Conservation (phyloP, 2,888 invertebrate species). For the Lordiphosa fenestrarum region DNA sequence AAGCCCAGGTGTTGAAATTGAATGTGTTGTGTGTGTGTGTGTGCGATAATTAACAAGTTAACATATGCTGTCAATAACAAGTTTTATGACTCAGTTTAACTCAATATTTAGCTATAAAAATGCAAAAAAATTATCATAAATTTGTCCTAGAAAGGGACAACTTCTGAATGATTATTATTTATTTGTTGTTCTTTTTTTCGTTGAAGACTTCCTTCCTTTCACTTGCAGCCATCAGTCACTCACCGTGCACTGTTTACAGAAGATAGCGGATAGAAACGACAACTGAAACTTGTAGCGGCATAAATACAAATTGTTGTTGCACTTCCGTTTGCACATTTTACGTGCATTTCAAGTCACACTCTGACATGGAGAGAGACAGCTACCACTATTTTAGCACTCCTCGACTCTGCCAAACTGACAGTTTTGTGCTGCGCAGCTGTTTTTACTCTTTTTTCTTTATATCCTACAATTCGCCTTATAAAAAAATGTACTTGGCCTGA, state of each 20-base stretch:
- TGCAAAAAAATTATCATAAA: too few species aligned
- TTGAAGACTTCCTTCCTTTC: conserved; percentile 5
- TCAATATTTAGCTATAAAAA: too few species aligned
- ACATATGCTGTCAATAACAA: too few species aligned
- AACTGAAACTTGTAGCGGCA: conserved; percentile 23
- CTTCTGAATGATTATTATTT: conserved; percentile 2
- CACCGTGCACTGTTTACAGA: conserved; percentile 19
- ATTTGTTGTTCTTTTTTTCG: too few species aligned
- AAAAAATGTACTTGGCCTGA: conserved; percentile 35
- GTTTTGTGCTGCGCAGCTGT: conserved; percentile 61
- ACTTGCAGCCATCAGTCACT: conserved; percentile 6
- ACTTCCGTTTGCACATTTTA: conserved; percentile 46
- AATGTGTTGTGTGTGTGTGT: too few species aligned
- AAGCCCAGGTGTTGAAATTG: too few species aligned
- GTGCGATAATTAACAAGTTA: too few species aligned
- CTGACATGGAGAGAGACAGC: conserved; percentile 43
- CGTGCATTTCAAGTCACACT: conserved; percentile 13
- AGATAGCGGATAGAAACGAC: conserved; percentile 23
- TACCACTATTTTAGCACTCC: conserved; percentile 37
- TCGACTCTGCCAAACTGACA: conserved; percentile 55
- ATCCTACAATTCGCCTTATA: conserved; percentile 3
- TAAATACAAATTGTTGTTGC: conserved; percentile 47
- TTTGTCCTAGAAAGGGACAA: background rate
- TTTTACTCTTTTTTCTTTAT: conserved; percentile 25
- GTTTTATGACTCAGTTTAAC: background rate